phyloP scores from a whole-genome alignment of 23 tunicate genomes.

The Halocynthia roretzi region DNA sequence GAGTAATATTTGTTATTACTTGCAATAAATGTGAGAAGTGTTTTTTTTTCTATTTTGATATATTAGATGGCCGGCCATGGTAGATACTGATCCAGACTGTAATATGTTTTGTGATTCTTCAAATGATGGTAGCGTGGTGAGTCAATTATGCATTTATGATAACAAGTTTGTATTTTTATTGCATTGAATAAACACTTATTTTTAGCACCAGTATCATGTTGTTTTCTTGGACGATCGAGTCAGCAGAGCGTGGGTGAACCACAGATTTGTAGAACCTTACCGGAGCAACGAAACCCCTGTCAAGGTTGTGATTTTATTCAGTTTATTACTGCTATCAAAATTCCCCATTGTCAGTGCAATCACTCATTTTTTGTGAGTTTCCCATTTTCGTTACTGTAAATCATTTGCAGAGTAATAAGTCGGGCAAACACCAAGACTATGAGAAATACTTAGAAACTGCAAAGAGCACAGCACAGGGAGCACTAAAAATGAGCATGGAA shows the following conservation, averaged over 20 bases:
- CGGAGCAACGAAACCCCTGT: conserved; percentile 11
- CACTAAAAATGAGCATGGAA: conserved; percentile 1
- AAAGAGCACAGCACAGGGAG: not conserved
- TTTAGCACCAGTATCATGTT: conserved; percentile 80
- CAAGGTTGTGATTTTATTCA: conserved; percentile 32
- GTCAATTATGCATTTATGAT: not conserved
- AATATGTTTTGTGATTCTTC: conserved; percentile 67
- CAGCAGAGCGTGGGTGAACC: conserved; percentile 78
- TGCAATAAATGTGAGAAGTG: not conserved
- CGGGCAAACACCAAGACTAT: not conserved
- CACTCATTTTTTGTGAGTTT: not conserved
- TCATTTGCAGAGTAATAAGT: not conserved
- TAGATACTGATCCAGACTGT: conserved; percentile 78
- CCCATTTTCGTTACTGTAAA: too few relatives aligned
- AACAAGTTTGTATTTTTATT: not conserved
- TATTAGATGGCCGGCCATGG: conserved; percentile 96
- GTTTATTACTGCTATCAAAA: not conserved
- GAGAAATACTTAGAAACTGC: conserved; percentile 13
- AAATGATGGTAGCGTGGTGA: conserved; percentile 62
- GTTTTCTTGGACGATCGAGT: conserved; percentile 81
- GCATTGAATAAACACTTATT: conserved; percentile 2
- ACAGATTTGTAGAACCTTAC: conserved; percentile 45
- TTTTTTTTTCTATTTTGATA: not conserved
- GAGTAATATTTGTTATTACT: conserved; percentile 4
- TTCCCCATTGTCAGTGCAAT: not conserved